Base-by-base conservation (phyloP, 2,797 vertebrate genomes). In the Eptatretus atami region DNA sequence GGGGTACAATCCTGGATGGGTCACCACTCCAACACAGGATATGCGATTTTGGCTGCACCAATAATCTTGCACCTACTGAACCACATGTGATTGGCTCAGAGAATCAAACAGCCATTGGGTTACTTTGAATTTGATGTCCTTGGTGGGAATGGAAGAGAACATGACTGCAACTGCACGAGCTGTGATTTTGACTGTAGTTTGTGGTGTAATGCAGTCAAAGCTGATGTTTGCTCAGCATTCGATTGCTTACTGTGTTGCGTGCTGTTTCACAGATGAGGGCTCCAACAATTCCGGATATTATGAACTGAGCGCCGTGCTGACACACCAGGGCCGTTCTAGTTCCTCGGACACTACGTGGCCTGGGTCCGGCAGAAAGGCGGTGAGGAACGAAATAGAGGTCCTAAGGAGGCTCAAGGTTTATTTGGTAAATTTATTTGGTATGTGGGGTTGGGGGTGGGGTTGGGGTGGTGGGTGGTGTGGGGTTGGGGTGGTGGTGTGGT, bases 311-410 rank as follows among this genome's bases (percentile, higher is more conserved):
- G 88, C 79, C 53, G 90, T 98, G 73, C 75, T 98, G 68, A 98
- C 90, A 1, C 92, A 98, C 72, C 92, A 98, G 71, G 92, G 92
- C 69, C 82, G 92, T 71, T 95, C 90, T 10, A 98, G 92, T 72
- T 96, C 92, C 63, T 98, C 92, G 10, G 92, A 25, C 92, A 98
- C 73, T 98, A 98, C 1, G 82, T 98, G 44, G 87, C 81, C 53
- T 98, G 92, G 90, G 92, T 98, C 69, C 88, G 87, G 74, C 86
- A 90, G 76, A 98, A 98, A 86, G 82, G 86, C 81, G 87, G 90
- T 96, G 76, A 71, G 65, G 31, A 44, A 44, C 31, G 2, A 44
- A 8, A 44, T 44, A 44, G 4, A 44, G 31, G 31, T 44, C 31
- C 6, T 44, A 44, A 44, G 4, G 31, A 8, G 31, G 31, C 2